A percentile compares a stretch with the other conserved stretches of the same genome.
phyloP scores from a whole-genome alignment of 2,888 invertebrate genomes.

The Busseola fusca region DNA sequence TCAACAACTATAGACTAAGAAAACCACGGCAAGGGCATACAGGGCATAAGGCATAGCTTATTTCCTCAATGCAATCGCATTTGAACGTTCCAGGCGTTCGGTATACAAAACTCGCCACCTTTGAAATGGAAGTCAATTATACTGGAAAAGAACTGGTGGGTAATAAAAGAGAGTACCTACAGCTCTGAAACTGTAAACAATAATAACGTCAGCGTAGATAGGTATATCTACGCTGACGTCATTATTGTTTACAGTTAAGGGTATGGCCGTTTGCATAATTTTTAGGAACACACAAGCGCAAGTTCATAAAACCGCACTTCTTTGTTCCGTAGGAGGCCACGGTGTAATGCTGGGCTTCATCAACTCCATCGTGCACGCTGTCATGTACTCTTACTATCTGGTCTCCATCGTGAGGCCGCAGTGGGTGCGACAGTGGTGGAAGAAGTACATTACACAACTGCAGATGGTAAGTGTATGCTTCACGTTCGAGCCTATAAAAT shows the following conservation, averaged over 20 bases:
- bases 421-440: conserved; percentile 94
- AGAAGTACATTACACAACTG: conserved; percentile 95
- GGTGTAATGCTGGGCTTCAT: conserved; percentile 91
- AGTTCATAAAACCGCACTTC: not conserved
- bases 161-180: not conserved
- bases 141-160: not conserved
- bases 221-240: too few species aligned
- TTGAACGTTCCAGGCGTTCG: not conserved
- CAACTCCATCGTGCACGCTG: conserved; percentile 93
- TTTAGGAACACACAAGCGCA: not conserved
- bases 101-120: not conserved
- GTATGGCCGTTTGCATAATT: not conserved
- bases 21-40: not conserved
- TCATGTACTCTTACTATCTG: conserved; percentile 95
- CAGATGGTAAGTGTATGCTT: conserved; percentile 90
- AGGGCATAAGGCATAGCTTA: not conserved
- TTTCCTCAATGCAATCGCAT: not conserved
- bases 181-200: not conserved
- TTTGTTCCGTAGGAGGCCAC: conserved; percentile 89
- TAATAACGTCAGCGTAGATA: not conserved
- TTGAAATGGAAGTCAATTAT: not conserved
- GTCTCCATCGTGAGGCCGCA: conserved; percentile 92
- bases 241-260: not conserved
- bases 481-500: not conserved
- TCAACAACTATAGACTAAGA: not conserved